Percentiles rank a stretch among this genome's conserved stretches.
Conservation (phyloP, 2,113 vertebrate species). For the Axis porcinus region DNA sequence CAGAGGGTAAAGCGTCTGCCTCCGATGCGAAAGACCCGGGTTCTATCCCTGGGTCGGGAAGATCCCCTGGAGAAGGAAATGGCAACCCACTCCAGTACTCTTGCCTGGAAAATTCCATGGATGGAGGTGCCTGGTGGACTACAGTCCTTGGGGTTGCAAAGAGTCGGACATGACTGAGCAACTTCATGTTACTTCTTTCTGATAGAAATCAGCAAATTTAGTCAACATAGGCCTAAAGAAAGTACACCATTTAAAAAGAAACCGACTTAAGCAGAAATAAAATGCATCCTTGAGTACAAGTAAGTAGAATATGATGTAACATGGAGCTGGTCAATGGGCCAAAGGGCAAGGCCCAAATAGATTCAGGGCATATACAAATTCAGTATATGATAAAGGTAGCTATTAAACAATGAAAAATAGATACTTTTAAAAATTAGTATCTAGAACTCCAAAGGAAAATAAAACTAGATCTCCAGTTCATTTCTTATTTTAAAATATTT, state of each 20-base stretch:
- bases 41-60: not conserved
- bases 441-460: not conserved
- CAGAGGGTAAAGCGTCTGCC: not conserved
- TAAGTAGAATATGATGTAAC: not conserved
- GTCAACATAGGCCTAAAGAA: not conserved
- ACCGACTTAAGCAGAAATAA: not conserved
- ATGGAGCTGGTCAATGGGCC: not conserved
- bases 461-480: not conserved
- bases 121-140: not conserved
- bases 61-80: not conserved
- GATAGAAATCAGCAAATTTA: not conserved
- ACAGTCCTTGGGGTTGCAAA: not conserved
- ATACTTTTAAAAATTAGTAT: not conserved
- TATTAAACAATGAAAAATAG: not conserved
- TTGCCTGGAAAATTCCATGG: not conserved
- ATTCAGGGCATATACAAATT: not conserved
- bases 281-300: not conserved
- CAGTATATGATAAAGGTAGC: not conserved
- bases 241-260: not conserved
- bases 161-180: not conserved
- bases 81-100: not conserved
- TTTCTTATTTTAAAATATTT: not conserved
- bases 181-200: not conserved
- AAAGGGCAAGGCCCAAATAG: not conserved
- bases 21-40: rapidly evolving